Base-by-base conservation (phyloP, 1,140 invertebrate species). In the Heliconius hewitsoni region DNA sequence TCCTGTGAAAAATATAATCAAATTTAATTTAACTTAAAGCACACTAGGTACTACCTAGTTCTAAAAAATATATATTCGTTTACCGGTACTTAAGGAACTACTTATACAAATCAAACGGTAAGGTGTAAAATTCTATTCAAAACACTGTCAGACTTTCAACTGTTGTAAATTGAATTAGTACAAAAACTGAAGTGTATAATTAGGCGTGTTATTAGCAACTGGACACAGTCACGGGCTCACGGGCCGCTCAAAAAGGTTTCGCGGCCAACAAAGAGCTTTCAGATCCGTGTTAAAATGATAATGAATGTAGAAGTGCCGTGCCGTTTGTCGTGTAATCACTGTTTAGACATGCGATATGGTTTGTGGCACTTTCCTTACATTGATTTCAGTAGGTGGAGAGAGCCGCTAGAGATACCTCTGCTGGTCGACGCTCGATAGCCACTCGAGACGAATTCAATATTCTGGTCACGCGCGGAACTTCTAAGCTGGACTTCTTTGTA, bases 1-100 rank as follows among this genome's bases (percentile, higher is more conserved):
- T 96, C 95, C 95, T 96, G 90, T 74, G 85, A 81, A 75, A 57
- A 73, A 75, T 79, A 71, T 23, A 1, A 57, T 57, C 9, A 60
- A 11, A 23, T 60, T 60, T 60, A 23, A 3, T 8, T n/a, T 60
- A 60, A 8, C 18, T 52, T 18, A 52, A 2, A 6, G 50, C 8
- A 37, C 34, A 23, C 34, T 37, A 37, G 34, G 6, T 34, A 34
- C 34, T 34, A 34, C 2, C 30, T 50, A 3, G 3, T 52, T 0
- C 13, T 52, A 19, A 52, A 19, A 52, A 19, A 52, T 8, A 52
- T 52, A 16, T 52, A 0, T 52, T 6, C 16, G 3, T 52, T 18
- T 30, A 30, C 30, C 30, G 18, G 50, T 52, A 52, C 18, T 18
- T 27, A 27, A 30, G 30, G 23, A 11, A 30, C 55, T 27, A 30